A percentile compares a stretch with the other conserved stretches of the same genome.
These are phyloP conservation scores for Lithodes maja DNA, from an alignment of 2,888 invertebrate species.

Conservation along the genomic window DNA sequence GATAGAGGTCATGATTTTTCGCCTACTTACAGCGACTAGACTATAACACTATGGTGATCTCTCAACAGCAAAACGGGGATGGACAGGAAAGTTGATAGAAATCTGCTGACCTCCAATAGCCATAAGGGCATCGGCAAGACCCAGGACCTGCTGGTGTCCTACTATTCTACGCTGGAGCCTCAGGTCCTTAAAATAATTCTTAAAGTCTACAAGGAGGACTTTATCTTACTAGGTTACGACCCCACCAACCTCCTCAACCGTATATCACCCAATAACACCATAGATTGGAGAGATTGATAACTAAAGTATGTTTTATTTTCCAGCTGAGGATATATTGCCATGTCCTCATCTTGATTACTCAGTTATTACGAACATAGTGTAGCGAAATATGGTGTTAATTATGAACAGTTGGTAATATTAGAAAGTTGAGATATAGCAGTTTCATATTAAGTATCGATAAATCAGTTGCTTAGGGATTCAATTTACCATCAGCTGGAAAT, in stretches of 20 bases:
- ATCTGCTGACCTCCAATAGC: background rate
- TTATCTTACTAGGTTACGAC: constrained; percentile 13
- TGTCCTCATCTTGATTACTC: too few relatives aligned
- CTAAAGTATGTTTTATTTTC: too few relatives aligned
- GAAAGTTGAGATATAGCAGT: too few relatives aligned
- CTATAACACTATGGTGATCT: background rate
- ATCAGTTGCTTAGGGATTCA: too few relatives aligned
- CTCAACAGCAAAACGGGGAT: background rate
- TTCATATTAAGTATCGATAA: too few relatives aligned
- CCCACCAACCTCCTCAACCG: background rate
- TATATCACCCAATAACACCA: background rate
- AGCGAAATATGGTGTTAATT: too few relatives aligned
- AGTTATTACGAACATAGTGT: too few relatives aligned
- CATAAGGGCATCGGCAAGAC: background rate
- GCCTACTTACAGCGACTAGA: too few relatives aligned
- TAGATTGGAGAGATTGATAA: background rate
- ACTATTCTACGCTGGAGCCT: constrained; percentile 2
- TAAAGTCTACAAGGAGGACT: background rate
- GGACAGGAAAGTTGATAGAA: background rate
- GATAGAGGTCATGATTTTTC: too few relatives aligned
- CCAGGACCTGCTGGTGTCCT: background rate
- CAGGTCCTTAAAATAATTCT: background rate
- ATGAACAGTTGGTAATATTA: too few relatives aligned
- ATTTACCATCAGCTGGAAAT: too few relatives aligned
- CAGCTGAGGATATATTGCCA: too few relatives aligned